phyloP scores from a whole-genome alignment of 2,888 invertebrate species.

The Deilephila elpenor region DNA sequence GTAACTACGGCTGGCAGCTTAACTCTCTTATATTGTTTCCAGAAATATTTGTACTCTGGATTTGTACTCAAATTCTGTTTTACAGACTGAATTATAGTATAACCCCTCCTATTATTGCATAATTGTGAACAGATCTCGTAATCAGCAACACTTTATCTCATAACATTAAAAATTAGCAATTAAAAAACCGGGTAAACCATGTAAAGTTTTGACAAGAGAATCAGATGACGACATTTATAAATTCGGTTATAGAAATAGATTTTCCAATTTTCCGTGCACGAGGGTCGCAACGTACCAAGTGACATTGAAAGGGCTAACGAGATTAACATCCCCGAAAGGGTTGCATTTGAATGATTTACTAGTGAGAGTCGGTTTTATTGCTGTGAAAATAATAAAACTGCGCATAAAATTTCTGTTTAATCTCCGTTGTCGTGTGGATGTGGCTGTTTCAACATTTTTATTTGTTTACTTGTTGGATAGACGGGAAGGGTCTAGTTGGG shows the following conservation, averaged over 20 bases:
- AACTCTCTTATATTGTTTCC: no score
- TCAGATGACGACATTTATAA: conserved; percentile 23
- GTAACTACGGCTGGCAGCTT: no score
- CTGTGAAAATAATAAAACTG: conserved; percentile 25
- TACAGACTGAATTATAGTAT: no score
- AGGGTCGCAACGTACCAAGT: conserved; percentile 22
- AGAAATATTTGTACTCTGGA: no score
- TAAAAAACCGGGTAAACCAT: conserved; percentile 2
- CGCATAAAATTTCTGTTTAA: conserved; percentile 20
- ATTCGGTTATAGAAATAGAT: conserved; percentile 25
- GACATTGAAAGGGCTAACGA: conserved; percentile 29
- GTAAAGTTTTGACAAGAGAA: conserved; percentile 8
- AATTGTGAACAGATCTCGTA: not conserved
- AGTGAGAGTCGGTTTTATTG: conserved; percentile 25
- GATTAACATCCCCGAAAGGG: conserved; percentile 30
- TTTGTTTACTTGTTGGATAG: not conserved
- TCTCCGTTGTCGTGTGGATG: conserved; percentile 4
- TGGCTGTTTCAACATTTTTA: not conserved
- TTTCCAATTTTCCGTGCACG: conserved; percentile 27
- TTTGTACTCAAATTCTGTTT: no score
- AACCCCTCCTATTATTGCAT: no score
- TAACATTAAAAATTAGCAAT: not conserved
- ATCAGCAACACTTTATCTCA: not conserved
- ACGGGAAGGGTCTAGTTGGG: no score
- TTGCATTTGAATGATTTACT: conserved; percentile 27